phyloP scores from a whole-genome alignment of 2,797 vertebrate genomes.

The Urosaurus nigricauda region DNA sequence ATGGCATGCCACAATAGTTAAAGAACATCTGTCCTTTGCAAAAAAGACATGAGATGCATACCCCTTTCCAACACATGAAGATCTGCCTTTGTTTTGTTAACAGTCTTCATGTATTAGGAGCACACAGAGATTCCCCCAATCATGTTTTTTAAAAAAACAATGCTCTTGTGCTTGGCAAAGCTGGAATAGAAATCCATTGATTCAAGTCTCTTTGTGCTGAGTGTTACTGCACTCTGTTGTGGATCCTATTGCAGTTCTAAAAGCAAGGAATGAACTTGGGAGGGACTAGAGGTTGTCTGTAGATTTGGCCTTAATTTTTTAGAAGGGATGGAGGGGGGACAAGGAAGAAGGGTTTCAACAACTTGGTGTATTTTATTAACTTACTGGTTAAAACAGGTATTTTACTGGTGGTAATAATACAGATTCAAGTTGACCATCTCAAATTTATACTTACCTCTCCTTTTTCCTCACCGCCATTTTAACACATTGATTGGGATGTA shows the following conservation, averaged over 20 bases:
- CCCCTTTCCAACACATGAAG: not conserved
- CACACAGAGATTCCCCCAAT: too few relatives aligned
- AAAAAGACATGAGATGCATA: not conserved
- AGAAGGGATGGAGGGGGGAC: constrained; percentile 32
- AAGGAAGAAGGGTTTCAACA: constrained; percentile 45
- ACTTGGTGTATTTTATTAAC: constrained; percentile 51
- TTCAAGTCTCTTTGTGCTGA: not conserved
- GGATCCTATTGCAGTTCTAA: constrained; percentile 69
- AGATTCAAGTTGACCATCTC: constrained; percentile 40
- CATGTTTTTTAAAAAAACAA: not conserved
- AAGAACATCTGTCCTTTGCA: not conserved
- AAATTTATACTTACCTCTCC: not conserved
- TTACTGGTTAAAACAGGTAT: constrained; percentile 75
- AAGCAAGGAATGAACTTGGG: constrained; percentile 73
- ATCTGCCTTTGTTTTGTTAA: not conserved
- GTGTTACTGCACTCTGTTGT: not conserved
- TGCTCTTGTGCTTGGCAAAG: not conserved
- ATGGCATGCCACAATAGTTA: not conserved
- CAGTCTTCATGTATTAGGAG: not conserved
- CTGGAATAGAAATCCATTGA: not conserved
- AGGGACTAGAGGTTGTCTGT: constrained; percentile 42
- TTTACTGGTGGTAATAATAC: constrained; percentile 63
- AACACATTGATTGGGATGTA: constrained; percentile 3
- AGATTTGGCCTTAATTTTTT: constrained; percentile 51
- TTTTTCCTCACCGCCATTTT: not conserved